These are phyloP conservation scores for Pachymerium ferrugineum DNA, from an alignment of 2,888 invertebrate genomes.

Conservation along the genomic window DNA sequence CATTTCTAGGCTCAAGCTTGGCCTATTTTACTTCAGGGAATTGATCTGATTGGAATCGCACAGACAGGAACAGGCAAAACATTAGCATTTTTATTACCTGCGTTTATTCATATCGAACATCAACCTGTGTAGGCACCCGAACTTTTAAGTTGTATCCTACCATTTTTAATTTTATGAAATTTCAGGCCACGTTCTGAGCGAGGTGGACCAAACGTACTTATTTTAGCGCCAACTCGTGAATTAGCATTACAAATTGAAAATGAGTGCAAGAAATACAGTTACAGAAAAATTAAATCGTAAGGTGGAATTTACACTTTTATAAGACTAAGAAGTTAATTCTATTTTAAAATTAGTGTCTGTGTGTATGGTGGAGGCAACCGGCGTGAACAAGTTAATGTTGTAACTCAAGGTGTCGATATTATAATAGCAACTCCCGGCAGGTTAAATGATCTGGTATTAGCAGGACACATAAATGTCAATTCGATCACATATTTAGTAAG, in stretches of 20 bases:
- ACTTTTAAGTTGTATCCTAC: not conserved
- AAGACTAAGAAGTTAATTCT: not conserved
- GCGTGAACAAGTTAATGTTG: conserved; percentile 66
- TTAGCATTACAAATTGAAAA: conserved; percentile 86
- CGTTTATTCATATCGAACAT: conserved; percentile 84
- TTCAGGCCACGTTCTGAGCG: conserved; percentile 63
- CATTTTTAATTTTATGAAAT: not conserved
- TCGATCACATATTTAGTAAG: conserved; percentile 73
- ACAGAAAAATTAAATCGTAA: conserved; percentile 77
- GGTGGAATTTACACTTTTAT: conserved; percentile 38
- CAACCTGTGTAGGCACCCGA: conserved; percentile 54
- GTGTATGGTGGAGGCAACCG: conserved; percentile 86
- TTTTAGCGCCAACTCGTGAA: conserved; percentile 89
- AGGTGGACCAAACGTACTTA: conserved; percentile 75
- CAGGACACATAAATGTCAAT: conserved; percentile 62
- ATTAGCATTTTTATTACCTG: conserved; percentile 85
- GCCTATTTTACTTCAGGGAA: conserved; percentile 85
- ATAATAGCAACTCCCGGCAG: conserved; percentile 93
- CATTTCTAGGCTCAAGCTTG: conserved; percentile 75
- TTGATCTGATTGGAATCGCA: conserved; percentile 93
- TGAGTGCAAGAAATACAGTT: conserved; percentile 83
- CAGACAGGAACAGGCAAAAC: conserved; percentile 92
- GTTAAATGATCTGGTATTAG: conserved; percentile 78
- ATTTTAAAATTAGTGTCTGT: conserved; percentile 59
- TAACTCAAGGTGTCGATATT: conserved; percentile 80